phyloP scores from a whole-genome alignment of 2,888 invertebrate genomes.

The Orgyia antiqua region DNA sequence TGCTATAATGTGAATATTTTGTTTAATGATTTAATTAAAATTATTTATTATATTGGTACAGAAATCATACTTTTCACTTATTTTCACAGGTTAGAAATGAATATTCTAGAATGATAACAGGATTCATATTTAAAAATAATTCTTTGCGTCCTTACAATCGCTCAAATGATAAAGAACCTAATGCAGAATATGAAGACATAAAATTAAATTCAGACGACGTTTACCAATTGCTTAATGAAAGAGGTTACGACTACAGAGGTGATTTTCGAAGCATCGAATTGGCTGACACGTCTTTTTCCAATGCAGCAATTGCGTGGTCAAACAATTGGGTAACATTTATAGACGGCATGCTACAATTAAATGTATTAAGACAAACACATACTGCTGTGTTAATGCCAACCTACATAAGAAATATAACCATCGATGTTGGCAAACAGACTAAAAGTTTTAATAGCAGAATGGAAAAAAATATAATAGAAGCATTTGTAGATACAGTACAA shows the following conservation, averaged over 20 bases:
- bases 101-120: neutral
- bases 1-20: too few relatives aligned
- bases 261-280: too few relatives aligned
- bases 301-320: constrained; percentile 76
- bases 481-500: constrained; percentile 9
- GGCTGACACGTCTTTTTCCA: constrained; percentile 23
- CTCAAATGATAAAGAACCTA: too few relatives aligned
- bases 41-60: too few relatives aligned
- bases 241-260: constrained; percentile 8
- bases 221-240: too few relatives aligned
- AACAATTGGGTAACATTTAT: constrained; percentile 89
- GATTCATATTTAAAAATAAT: neutral
- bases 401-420: constrained; percentile 21
- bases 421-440: constrained; percentile 24
- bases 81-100: neutral
- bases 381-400: constrained; percentile 81
- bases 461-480: constrained; percentile 9
- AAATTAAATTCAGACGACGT: constrained; percentile 27
- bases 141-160: too few relatives aligned
- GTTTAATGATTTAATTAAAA: too few relatives aligned
- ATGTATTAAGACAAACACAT: constrained; percentile 77
- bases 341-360: constrained; percentile 88
- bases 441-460: neutral
- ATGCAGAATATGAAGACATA: too few relatives aligned
- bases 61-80: too few relatives aligned